Base-by-base conservation (phyloP, 2,797 vertebrate genomes). In the Cottoperca gobio region DNA sequence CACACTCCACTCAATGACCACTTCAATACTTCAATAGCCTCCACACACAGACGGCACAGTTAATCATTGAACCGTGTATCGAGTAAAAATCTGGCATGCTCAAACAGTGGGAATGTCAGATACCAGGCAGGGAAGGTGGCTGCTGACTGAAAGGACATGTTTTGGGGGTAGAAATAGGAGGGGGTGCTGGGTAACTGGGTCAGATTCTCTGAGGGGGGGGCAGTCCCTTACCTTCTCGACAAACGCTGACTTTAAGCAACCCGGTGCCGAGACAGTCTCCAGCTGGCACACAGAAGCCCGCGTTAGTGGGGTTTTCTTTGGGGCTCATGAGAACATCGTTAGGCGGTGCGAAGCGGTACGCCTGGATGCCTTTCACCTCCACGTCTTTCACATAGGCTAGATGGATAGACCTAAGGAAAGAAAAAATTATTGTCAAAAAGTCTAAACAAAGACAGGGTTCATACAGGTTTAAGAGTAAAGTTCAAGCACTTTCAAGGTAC, bases 201-300 rank as follows among this genome's bases (percentile, higher is more conserved):
- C 83, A 88, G 39, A 24, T 55, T 59, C 48, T 53, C 21, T 33
- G 24, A 2, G 26, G 52, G 17, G 21, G 24, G 1, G 1, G 39
- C 0, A 1, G 31, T 23, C 9, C 17, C 70, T 39, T 86, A 96
- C 95, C 95, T 93, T 96, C 88, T 53, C 94, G 91, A 79, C 95
- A 96, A 81, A 95, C 93, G 87, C 95, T 96, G 90, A 96, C 94
- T 93, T 96, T 96, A 13, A 95, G 94, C 82, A 96, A 93, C 3
- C 95, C 95, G 14, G 94, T 95, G 85, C 94, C 93, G 8, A 95
- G 94, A 64, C 95, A 96, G 5, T 95, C 91, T 10, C 91, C 91
- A 14, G 93, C 90, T 40, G 95, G 95, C 64, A 96, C 95, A 3
- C 95, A 96, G 92, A 95, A 96, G 61, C 95, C 95, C 9, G 79